Base-by-base conservation (phyloP, 2,888 invertebrate genomes). In the Rosalia funebris region DNA sequence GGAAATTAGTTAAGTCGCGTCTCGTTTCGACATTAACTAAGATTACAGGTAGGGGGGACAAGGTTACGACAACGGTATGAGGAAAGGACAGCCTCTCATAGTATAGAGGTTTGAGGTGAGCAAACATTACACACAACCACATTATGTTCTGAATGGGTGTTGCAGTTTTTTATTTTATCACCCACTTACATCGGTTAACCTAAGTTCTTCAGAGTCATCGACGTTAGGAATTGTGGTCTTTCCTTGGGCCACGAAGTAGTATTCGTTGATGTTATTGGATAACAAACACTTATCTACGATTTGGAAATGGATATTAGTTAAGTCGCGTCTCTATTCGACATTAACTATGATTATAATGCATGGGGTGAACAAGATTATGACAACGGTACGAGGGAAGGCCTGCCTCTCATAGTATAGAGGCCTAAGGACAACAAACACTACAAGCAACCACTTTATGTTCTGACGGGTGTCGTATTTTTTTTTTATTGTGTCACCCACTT, bases 241-340 rank as follows among this genome's bases (percentile, higher is more conserved):
- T 87, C 98, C 98, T 90, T 98, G 98, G 78, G 96, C 87, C 80
- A 97, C 93, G 89, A 91, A 96, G 88, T 88, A 84, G 89, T 98
- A 98, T 86, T 95, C 93, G 86, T 90, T 87, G 86, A 96, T 89
- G 87, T 96, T 90, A 83, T 95, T 89, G 78, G 89, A 89, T 81
- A 97, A 89, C 76, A 88, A 79, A 87, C 94, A 91, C 81, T 84
- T 87, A 0, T 89, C 96, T 96, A 63, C 25, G n/a, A n/a, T n/a
- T n/a, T n/a, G n/a, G n/a, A 57, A 52, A 42, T 36, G 19, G 31
- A 42, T 19, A 12, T 11, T 17, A 46, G 34, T 34, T 57, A 36
- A 64, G 58, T 44, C 56, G 14, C 34, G 54, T 60, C 56, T 53
- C 44, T 25, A 45, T 12, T 41, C 31, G 64, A 59, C 57, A 34